Evolutionary conservation across 2,797 vertebrate genomes (phyloP).

Genomic region (Gymnothorax javanicus): DNA sequence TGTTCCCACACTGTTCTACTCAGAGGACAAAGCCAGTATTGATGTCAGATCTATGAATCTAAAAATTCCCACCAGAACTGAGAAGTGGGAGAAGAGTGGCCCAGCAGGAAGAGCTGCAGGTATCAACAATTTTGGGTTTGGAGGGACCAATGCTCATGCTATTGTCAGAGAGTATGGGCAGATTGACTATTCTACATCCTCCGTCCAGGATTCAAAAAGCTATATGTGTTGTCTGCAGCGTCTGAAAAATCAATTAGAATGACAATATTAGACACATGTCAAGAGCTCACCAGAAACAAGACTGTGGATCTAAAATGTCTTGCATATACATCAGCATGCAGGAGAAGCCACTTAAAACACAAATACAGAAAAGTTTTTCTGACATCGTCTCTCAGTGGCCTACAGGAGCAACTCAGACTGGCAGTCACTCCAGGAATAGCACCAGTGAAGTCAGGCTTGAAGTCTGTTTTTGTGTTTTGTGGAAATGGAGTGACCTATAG

Average conservation of each 20-base stretch:
- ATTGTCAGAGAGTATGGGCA: conserved; percentile 75
- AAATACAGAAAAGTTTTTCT: conserved; percentile 78
- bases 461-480: conserved; percentile 84
- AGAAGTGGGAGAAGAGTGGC: conserved; percentile 73
- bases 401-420: conserved; percentile 67
- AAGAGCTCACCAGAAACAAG: conserved; percentile 61
- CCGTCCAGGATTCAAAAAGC: conserved; percentile 55
- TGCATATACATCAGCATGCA: conserved; percentile 81
- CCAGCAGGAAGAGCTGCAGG: conserved; percentile 74
- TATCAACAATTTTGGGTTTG: conserved; percentile 88
- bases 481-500: conserved; percentile 77
- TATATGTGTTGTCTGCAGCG: conserved; percentile 78
- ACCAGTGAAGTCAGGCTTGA: conserved; percentile 49
- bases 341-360: conserved; percentile 78
- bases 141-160: conserved; percentile 84
- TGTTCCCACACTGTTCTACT: conserved; percentile 82
- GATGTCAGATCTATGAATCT: conserved; percentile 73
- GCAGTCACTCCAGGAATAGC: conserved; percentile 48
- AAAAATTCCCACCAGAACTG: conserved; percentile 66
- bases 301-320: conserved; percentile 67
- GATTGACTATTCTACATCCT: conserved; percentile 34
- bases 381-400: conserved; percentile 66
- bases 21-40: conserved; percentile 70
- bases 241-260: conserved; percentile 71
- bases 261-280: conserved; percentile 64